phyloP scores from a whole-genome alignment of 2,113 vertebrate species.

The Psittacara wagleri region DNA sequence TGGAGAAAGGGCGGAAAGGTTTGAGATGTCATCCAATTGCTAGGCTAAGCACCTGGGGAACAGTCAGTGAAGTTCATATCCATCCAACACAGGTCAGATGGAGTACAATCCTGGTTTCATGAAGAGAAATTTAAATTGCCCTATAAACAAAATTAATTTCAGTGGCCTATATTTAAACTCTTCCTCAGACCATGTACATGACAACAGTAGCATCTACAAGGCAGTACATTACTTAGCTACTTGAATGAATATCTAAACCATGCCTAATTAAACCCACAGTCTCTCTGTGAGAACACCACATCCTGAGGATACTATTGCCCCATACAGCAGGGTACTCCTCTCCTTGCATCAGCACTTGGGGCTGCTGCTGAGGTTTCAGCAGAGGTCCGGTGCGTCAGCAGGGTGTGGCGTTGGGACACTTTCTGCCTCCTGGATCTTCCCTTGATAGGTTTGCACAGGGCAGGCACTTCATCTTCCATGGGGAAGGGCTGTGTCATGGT shows the following conservation, averaged over 20 bases:
- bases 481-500: background rate
- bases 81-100: background rate
- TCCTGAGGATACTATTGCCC: rapidly evolving
- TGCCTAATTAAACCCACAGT: background rate
- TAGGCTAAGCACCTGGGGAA: background rate
- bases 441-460: background rate
- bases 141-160: background rate
- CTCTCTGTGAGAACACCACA: background rate
- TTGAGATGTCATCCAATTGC: background rate
- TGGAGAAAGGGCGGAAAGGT: background rate
- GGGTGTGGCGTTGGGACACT: rapidly evolving
- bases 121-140: background rate
- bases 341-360: background rate
- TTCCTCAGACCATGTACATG: background rate
- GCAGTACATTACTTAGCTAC: background rate
- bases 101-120: background rate
- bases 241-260: background rate
- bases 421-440: background rate
- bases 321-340: background rate
- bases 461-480: background rate
- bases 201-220: background rate
- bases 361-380: background rate
- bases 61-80: background rate
- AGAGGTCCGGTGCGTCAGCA: rapidly evolving
- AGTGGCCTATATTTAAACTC: background rate